Evolutionary conservation across 2,797 vertebrate species (phyloP).

Genomic region (Scomberomorus guttatus): DNA sequence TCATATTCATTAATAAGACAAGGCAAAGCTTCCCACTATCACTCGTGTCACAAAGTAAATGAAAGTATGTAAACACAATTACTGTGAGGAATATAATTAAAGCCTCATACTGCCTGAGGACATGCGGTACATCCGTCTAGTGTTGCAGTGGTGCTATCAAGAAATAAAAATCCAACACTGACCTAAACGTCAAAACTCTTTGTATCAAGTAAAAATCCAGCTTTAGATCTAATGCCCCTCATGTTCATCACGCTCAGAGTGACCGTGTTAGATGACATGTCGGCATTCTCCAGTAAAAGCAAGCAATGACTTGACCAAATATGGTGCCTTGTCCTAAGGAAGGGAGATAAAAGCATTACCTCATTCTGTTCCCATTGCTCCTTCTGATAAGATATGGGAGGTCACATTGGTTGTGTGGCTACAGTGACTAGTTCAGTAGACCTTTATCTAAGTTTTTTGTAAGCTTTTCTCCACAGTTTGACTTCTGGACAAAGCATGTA

Average conservation of each 20-base stretch:
- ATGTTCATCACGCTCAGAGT: slow-evolving; percentile 9
- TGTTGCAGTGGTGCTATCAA: background rate
- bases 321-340: slow-evolving; percentile 44
- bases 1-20: slow-evolving; percentile 21
- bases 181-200: background rate
- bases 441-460: slow-evolving; percentile 49
- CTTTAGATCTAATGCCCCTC: background rate
- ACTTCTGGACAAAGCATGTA: slow-evolving; percentile 21
- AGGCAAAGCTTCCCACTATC: background rate
- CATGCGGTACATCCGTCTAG: background rate
- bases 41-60: slow-evolving; percentile 15
- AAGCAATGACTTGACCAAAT: slow-evolving; percentile 41
- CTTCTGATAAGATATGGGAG: slow-evolving; percentile 69
- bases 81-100: slow-evolving; percentile 11
- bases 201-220: background rate
- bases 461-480: slow-evolving; percentile 39
- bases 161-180: background rate
- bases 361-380: slow-evolving; percentile 43
- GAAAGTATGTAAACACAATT: slow-evolving; percentile 6
- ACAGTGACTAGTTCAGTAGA: slow-evolving; percentile 43
- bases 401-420: slow-evolving; percentile 65
- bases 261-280: slow-evolving; percentile 26
- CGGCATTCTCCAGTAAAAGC: slow-evolving; percentile 47
- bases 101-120: slow-evolving; percentile 1
- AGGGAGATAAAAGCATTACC: slow-evolving; percentile 67